phyloP scores from a whole-genome alignment of 2,113 vertebrate species.

The Nycticorax nycticorax region DNA sequence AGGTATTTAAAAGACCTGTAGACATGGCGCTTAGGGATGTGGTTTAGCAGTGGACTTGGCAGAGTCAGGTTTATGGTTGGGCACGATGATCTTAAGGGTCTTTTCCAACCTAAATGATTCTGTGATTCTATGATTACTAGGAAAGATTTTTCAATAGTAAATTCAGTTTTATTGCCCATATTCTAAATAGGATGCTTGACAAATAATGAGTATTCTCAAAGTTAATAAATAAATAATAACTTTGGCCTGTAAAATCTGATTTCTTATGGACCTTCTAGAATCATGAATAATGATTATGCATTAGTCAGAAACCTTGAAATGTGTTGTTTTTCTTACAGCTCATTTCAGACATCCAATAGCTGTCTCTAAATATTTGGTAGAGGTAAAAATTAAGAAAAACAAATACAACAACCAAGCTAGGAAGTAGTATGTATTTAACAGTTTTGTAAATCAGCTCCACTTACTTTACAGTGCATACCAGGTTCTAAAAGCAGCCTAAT shows the following conservation, averaged over 20 bases:
- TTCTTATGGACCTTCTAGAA: neutral
- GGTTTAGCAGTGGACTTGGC: neutral
- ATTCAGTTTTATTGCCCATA: neutral
- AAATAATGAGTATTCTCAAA: neutral
- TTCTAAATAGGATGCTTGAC: neutral
- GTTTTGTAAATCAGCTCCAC: neutral
- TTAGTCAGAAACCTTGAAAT: neutral
- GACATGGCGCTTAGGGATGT: neutral
- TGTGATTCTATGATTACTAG: neutral
- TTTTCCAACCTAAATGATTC: neutral
- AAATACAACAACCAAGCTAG: neutral
- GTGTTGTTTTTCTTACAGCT: neutral
- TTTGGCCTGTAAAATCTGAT: neutral
- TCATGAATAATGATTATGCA: neutral
- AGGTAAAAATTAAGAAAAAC: neutral
- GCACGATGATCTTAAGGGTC: neutral
- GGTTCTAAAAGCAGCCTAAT: neutral
- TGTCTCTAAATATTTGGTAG: neutral
- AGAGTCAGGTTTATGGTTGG: neutral
- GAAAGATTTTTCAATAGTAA: neutral
- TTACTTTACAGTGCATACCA: neutral
- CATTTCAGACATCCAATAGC: neutral
- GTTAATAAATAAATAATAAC: neutral
- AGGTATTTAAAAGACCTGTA: accelerated
- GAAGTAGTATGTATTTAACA: neutral